phyloP scores from a whole-genome alignment of 2,888 invertebrate genomes.

The Cosmia trapezina region DNA sequence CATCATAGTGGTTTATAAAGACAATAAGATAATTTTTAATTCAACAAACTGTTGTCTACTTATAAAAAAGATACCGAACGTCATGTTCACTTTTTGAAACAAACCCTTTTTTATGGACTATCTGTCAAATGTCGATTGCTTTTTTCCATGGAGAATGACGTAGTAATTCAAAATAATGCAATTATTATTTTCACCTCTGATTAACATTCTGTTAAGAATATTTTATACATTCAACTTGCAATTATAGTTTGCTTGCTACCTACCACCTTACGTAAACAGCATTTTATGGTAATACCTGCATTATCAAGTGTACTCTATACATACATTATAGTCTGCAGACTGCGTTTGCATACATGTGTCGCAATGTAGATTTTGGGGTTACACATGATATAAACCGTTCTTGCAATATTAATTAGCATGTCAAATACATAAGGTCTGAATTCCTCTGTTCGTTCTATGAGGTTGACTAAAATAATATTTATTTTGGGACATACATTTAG shows the following conservation, averaged over 20 bases:
- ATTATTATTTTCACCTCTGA: background rate
- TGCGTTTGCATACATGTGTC: constrained; percentile 53
- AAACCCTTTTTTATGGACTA: background rate
- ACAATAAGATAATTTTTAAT: background rate
- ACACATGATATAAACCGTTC: constrained; percentile 11
- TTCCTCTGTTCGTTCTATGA: constrained; percentile 12
- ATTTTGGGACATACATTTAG: constrained; percentile 62
- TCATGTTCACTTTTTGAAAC: constrained; percentile 23
- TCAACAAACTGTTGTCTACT: background rate
- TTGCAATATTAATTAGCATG: constrained; percentile 28
- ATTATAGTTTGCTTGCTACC: constrained; percentile 12
- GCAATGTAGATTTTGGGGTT: constrained; percentile 62
- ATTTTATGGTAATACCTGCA: constrained; percentile 49
- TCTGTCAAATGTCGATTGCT: background rate
- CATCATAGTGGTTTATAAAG: constrained; percentile 30
- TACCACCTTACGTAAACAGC: background rate
- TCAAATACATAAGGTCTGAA: constrained; percentile 23
- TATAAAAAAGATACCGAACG: background rate
- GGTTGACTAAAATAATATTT: constrained; percentile 59
- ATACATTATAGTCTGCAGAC: constrained; percentile 33
- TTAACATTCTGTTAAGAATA: constrained; percentile 6
- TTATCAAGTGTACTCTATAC: constrained; percentile 40
- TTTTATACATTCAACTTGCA: background rate
- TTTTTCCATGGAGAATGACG: constrained; percentile 4
- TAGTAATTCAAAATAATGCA: background rate